These are phyloP conservation scores for Polymixis flavicincta DNA, from an alignment of 2,888 invertebrate species.

Conservation along the genomic window DNA sequence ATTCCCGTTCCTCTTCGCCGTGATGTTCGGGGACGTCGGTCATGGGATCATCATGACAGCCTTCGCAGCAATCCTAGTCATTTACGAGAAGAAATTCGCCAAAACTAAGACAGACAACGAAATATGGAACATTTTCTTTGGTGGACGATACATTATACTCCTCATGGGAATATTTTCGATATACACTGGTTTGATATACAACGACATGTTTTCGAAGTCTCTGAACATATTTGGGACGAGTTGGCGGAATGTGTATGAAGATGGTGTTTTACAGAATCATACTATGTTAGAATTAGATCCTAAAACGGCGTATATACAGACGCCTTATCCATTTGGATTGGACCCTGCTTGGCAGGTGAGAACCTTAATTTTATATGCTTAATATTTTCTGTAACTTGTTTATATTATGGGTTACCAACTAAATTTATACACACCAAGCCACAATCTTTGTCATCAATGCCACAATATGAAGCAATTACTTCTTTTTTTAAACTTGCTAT, in stretches of 20 bases:
- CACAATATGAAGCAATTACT: not conserved
- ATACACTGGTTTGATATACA: constrained; percentile 94
- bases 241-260: constrained; percentile 89
- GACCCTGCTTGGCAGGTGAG: constrained; percentile 93
- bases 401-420: not conserved
- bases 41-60: constrained; percentile 93
- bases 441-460: not conserved
- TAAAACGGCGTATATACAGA: constrained; percentile 79
- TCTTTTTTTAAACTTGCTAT: not conserved
- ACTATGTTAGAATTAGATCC: constrained; percentile 86
- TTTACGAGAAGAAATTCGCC: constrained; percentile 91
- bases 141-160: constrained; percentile 93
- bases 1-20: constrained; percentile 94
- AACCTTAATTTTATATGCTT: not conserved
- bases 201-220: constrained; percentile 93
- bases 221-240: constrained; percentile 93
- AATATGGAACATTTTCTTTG: constrained; percentile 94
- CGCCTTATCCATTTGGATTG: constrained; percentile 93
- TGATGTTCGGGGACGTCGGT: constrained; percentile 95
- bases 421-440: too few relatives aligned
- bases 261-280: constrained; percentile 75
- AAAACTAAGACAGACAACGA: constrained; percentile 89
- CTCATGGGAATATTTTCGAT: constrained; percentile 94
- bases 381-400: not conserved
- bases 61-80: constrained; percentile 92